Evolutionary conservation across 2,888 invertebrate genomes (phyloP).

Genomic region (Pachycephus smyrnensis): DNA sequence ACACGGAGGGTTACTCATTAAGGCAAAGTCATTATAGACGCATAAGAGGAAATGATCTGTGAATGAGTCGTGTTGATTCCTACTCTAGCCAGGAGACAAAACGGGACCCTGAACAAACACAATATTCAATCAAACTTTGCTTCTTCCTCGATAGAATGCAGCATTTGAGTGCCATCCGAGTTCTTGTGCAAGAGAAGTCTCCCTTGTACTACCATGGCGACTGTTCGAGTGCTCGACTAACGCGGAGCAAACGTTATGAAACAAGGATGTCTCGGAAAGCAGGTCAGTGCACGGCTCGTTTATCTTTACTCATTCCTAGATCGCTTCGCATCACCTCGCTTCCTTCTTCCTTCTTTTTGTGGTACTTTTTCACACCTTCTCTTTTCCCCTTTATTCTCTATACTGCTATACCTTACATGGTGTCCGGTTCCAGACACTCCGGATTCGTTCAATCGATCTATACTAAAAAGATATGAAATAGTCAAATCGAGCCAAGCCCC

Average conservation of each 20-base stretch:
- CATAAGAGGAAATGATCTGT: background rate
- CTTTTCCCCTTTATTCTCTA: background rate
- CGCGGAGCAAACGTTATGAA: constrained; percentile 43
- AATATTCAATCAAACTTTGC: background rate
- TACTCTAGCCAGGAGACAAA: background rate
- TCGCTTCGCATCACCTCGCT: constrained; percentile 36
- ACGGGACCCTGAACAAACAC: background rate
- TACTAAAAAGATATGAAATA: background rate
- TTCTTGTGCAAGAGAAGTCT: background rate
- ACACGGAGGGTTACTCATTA: background rate
- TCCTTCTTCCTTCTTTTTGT: background rate
- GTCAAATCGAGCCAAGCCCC: background rate
- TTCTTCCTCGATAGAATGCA: background rate
- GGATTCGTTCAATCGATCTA: background rate
- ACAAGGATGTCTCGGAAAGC: constrained; percentile 58
- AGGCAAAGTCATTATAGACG: background rate
- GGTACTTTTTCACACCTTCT: background rate
- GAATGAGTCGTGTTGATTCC: background rate
- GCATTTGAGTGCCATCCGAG: background rate
- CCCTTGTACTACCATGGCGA: background rate
- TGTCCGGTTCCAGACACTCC: background rate
- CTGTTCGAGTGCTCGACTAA: background rate
- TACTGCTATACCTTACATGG: background rate
- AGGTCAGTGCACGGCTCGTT: constrained; percentile 55
- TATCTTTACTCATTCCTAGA: constrained; percentile 49